Evolutionary conservation across 2,797 vertebrate species (phyloP).

Genomic region (Syncerus caffer): DNA sequence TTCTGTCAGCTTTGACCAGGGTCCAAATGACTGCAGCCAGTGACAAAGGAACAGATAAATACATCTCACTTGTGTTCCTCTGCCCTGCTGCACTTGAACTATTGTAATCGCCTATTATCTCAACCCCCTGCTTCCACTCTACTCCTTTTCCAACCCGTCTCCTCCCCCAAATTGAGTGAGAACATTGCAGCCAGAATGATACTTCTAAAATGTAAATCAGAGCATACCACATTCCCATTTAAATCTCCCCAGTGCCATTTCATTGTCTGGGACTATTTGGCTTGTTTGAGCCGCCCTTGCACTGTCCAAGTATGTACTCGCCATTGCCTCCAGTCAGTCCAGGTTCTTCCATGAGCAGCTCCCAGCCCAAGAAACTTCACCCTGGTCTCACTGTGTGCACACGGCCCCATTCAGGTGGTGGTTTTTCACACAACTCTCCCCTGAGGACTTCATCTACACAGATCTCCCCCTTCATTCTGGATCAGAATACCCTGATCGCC

Average conservation of each 20-base stretch:
- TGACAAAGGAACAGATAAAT: not conserved
- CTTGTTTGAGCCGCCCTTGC: not conserved
- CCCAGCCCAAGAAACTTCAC: not conserved
- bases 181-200: not conserved
- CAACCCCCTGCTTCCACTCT: not conserved
- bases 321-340: not conserved
- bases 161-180: not conserved
- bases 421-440: not conserved
- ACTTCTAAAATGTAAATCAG: not conserved
- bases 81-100: not conserved
- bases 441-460: not conserved
- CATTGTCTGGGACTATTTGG: not conserved
- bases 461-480: not conserved
- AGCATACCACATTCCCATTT: not conserved
- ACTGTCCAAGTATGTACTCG: not conserved
- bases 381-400: not conserved
- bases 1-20: not conserved
- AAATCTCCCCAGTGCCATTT: not conserved
- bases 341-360: not conserved
- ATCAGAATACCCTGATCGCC: not conserved
- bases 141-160: not conserved
- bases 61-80: not conserved
- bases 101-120: not conserved
- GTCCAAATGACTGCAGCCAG: not conserved
- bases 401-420: not conserved